These are phyloP conservation scores for Meganola albula DNA, from an alignment of 2,888 invertebrate genomes.

Conservation along the genomic window DNA sequence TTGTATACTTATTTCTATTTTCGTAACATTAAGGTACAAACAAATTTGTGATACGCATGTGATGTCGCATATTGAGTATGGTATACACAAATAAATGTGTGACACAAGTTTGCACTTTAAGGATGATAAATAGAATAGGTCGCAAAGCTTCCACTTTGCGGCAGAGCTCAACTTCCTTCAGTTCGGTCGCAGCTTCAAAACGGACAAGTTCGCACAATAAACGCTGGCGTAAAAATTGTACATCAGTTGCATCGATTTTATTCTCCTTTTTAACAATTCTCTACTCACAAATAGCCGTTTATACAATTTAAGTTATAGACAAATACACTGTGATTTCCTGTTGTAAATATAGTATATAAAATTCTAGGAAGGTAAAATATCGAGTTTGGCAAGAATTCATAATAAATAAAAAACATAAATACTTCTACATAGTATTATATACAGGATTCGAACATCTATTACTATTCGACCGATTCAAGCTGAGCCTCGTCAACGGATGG, in stretches of 20 bases:
- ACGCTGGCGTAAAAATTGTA: conserved; percentile 63
- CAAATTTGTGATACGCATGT: no score
- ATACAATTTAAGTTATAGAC: conserved; percentile 70
- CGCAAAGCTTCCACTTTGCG: no score
- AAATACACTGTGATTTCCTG: conserved; percentile 73
- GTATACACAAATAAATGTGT: no score
- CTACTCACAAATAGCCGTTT: conserved; percentile 72
- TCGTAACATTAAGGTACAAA: no score
- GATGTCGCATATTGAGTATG: no score
- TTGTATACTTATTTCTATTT: no score
- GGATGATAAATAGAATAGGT: no score
- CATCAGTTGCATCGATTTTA: conserved; percentile 74
- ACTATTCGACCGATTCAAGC: conserved; percentile 85
- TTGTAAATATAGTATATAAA: conserved; percentile 76
- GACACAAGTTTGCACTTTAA: no score
- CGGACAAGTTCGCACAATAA: conserved; percentile 33
- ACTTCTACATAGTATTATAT: conserved; percentile 91
- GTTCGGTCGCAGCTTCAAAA: conserved; percentile 4
- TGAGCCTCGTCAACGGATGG: conserved; percentile 93
- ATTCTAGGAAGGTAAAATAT: conserved; percentile 76
- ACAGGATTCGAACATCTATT: conserved; percentile 86
- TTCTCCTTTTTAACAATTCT: conserved; percentile 65
- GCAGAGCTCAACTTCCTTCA: no score
- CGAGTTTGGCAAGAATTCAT: conserved; percentile 77
- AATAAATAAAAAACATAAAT: conserved; percentile 73